Evolutionary conservation across 2,113 vertebrate genomes (phyloP).

Genomic region (Phrynosoma blainvillii): DNA sequence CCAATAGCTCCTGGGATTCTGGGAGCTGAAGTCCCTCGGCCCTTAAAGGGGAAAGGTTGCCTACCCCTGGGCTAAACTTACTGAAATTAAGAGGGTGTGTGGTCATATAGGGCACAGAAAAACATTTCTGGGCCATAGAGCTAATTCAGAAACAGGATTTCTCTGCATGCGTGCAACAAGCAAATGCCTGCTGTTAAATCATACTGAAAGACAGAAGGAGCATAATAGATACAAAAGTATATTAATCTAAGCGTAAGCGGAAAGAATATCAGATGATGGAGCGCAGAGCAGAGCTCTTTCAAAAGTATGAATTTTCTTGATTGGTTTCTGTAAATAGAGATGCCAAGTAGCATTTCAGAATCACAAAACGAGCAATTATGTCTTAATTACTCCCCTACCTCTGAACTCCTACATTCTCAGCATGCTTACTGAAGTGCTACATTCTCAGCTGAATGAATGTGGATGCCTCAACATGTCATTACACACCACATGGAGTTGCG

Average conservation of each 20-base stretch:
- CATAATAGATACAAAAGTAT: neutral
- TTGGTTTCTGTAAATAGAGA: slow-evolving; percentile 5
- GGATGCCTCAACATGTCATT: slow-evolving; percentile 31
- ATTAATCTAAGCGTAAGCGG: neutral
- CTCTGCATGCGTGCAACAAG: no score
- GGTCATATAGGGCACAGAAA: neutral
- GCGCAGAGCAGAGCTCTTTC: neutral
- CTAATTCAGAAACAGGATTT: neutral
- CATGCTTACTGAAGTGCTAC: slow-evolving; percentile 43
- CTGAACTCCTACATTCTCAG: slow-evolving; percentile 39
- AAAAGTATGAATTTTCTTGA: slow-evolving; percentile 16
- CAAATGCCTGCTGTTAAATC: neutral
- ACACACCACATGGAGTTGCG: slow-evolving; percentile 14
- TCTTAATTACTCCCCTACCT: slow-evolving; percentile 41
- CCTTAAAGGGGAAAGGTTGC: no score
- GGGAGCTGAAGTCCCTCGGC: no score
- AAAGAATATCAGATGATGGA: neutral
- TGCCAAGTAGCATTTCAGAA: slow-evolving; percentile 17
- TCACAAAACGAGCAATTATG: slow-evolving; percentile 13
- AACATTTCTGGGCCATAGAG: neutral
- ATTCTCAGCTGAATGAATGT: slow-evolving; percentile 33
- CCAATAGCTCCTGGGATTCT: no score
- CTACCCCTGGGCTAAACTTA: neutral
- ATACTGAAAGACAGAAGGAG: neutral
- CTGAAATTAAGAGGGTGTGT: neutral